These are phyloP conservation scores for Tuberolachnus salignus DNA, from an alignment of 2,888 invertebrate species.

Conservation along the genomic window DNA sequence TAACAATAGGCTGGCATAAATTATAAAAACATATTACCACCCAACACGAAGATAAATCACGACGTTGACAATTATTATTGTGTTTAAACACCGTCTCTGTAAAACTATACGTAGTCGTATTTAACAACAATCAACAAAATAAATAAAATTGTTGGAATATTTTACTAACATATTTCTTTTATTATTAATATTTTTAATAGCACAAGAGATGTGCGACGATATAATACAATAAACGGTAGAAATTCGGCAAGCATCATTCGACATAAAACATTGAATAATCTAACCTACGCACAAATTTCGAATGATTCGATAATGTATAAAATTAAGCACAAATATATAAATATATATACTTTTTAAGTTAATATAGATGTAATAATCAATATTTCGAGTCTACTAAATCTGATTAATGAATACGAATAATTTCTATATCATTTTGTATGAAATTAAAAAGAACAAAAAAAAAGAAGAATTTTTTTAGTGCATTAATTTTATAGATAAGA, in stretches of 20 bases:
- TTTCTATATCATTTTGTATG: constrained; percentile 20
- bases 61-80: no score
- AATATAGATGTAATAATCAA: not conserved
- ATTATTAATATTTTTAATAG: no score
- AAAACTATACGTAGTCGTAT: no score
- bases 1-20: no score
- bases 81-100: not conserved
- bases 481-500: constrained; percentile 16
- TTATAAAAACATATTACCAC: no score
- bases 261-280: not conserved
- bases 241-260: constrained; percentile 43
- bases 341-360: not conserved
- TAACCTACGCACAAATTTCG: constrained; percentile 27
- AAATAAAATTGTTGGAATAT: no score
- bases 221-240: constrained; percentile 26
- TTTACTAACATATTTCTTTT: no score
- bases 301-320: not conserved
- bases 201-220: no score
- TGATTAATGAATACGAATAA: not conserved
- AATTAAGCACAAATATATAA: constrained; percentile 23
- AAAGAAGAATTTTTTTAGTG: not conserved
- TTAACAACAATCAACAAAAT: no score
- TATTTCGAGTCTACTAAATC: not conserved
- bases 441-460: constrained; percentile 3
- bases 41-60: no score